Evolutionary conservation across 2,113 vertebrate species (phyloP), one percentile per base, ranked within the genome.

Genomic region (Sialia sialis): DNA sequence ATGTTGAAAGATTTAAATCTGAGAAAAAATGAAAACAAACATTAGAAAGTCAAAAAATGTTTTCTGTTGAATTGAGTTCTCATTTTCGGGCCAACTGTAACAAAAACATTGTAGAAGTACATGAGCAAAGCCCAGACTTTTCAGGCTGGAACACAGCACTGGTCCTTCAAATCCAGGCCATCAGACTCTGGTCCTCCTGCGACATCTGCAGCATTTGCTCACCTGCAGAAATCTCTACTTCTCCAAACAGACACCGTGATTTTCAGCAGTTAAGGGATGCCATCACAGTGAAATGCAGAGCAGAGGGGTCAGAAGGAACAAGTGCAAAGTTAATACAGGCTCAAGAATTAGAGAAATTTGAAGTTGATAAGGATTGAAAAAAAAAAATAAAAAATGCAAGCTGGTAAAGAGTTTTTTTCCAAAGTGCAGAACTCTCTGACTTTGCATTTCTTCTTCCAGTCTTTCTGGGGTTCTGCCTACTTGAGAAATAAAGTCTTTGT

Each of bases 1-100:
- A 89, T 51, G 76, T 84, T 93, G 44, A 56, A 89, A 90, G 72
- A 84, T 84, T 93, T 92, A 81, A 96, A 93, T 92, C 59, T 56
- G 95, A 89, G 91, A 81, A 92, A 90, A 94, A 97, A 94, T 74
- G 86, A 97, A 96, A 97, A 96, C 90, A 96, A 96, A 96, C 86
- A 89, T 93, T 87, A 90, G 72, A 92, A 96, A 94, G 90, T 88
- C 4, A 90, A 87, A 94, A 96, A 91, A 96, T 85, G 63, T 85
- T 93, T 95, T 93, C 56, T 94, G 66, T 73, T 85, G 48, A 96
- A 84, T 32, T 60, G 76, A 94, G 86, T 75, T 90, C 86, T 84
- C 64, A 29, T 75, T 95, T 92, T 90, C 0, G 0, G 84, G 95
- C 95, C 95, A 97, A 94, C 48, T 78, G 76, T 75, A 96, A 97